A percentile compares a stretch with the other conserved stretches of the same genome.
Evolutionary conservation across 1,140 invertebrate species (phyloP).

Genomic region (Apis dorsata): DNA sequence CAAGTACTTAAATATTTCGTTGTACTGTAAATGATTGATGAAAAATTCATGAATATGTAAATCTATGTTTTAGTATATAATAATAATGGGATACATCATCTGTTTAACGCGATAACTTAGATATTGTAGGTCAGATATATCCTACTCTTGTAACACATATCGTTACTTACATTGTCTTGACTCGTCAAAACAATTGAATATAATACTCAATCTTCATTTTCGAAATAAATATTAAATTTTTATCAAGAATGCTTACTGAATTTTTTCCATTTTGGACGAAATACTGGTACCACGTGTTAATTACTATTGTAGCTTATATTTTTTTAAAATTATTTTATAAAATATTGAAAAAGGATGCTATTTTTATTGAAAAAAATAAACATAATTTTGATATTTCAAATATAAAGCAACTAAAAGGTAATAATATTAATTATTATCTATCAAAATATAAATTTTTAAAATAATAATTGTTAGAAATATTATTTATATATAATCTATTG

Average conservation of each 20-base stretch:
- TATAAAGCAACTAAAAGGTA: slow-evolving; percentile 34
- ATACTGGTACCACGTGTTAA: slow-evolving; percentile 67
- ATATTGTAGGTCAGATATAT: slow-evolving; percentile 31
- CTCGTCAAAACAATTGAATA: not conserved
- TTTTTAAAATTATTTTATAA: slow-evolving; percentile 53
- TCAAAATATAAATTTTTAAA: not conserved
- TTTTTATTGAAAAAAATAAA: not conserved
- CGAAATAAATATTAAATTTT: slow-evolving; percentile 8
- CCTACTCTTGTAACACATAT: slow-evolving; percentile 8
- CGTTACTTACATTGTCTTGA: not conserved
- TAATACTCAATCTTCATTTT: not conserved
- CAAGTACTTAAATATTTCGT: slow-evolving; percentile 36
- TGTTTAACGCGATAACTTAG: not conserved
- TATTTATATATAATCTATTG: not conserved
- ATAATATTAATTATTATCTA: slow-evolving; percentile 17
- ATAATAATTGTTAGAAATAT: not conserved
- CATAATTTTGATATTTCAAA: not conserved
- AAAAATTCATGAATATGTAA: slow-evolving; percentile 2
- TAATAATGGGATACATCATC: slow-evolving; percentile 15
- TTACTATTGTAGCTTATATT: slow-evolving; percentile 56
- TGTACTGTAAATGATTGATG: slow-evolving; percentile 33
- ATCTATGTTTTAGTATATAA: not conserved
- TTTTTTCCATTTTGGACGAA: slow-evolving; percentile 71
- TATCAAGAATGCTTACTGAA: slow-evolving; percentile 66
- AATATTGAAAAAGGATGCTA: not conserved